Base-by-base conservation (phyloP, 2,888 invertebrate species). In the Amiota mariae region DNA sequence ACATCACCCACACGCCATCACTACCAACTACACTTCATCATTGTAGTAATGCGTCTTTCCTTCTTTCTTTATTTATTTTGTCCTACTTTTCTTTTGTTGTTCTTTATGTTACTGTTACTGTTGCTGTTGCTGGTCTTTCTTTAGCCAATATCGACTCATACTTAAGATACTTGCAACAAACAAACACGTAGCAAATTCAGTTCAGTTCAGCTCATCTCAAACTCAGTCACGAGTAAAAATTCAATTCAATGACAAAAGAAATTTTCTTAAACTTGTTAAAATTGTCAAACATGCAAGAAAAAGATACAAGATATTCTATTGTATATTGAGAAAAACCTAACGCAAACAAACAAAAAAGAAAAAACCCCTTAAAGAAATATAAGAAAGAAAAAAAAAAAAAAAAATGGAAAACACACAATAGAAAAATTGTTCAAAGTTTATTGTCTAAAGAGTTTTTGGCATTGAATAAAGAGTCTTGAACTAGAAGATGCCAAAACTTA, bases 191-290 rank as follows among this genome's bases (percentile, higher is more conserved):
- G 20, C 51, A 68, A 68, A 68, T 51, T 68, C 67, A 68, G 47
- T 68, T 49, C 48, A 36, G 63, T 15, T n/a, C 63, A 18, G 54
- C n/a, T 54, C 54, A 63, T 24, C 46, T 46, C 63, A 63, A 36
- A 20, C 15, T 68, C 81, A 85, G 77, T 79, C 85, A 80, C 77
- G 82, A 79, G 75, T 80, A 76, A 79, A 81, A 78, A 79, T 80
- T 73, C 73, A 77, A 36, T 36, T 36, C 36, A 36, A 77, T 78
- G 77, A 79, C 81, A 82, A 77, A 36, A 59, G 57, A 13, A 18
- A 59, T 20, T 59, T 15, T 59, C 59, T 59, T 59, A 59, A 59
- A 59, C n/a, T 59, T 18, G 59, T 59, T 59, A 59, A 79, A 82
- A 77, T 36, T 36, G 36, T 36, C 36, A 36, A 54, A 54, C 12